Conservation (phyloP, 2,888 invertebrate genomes). For the Archips crataeganus region DNA sequence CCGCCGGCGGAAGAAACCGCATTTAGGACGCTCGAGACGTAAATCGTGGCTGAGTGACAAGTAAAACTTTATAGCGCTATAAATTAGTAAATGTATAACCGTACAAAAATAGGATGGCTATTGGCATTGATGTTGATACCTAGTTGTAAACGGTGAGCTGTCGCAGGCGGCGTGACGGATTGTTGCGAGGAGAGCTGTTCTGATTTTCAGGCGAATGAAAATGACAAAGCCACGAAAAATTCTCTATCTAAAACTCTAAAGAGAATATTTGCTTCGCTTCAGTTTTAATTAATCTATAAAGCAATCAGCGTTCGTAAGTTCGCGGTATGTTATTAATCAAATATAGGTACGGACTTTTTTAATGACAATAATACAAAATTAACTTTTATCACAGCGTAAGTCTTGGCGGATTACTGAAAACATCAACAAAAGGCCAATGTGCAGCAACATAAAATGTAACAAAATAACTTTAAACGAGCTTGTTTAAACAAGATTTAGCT, state of each 20-base stretch:
- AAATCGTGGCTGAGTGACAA: slow-evolving; percentile 83
- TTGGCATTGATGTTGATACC: slow-evolving; percentile 75
- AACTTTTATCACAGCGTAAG: too few relatives aligned
- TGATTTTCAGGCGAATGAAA: background rate
- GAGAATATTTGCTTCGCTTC: background rate
- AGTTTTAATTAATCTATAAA: background rate
- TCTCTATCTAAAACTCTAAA: background rate
- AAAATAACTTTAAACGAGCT: too few relatives aligned
- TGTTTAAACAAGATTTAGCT: too few relatives aligned
- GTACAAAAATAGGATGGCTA: slow-evolving; percentile 74
- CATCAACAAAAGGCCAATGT: too few relatives aligned
- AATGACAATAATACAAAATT: too few relatives aligned
- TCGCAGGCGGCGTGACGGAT: slow-evolving; percentile 64
- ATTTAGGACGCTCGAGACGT: slow-evolving; percentile 78
- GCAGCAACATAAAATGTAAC: too few relatives aligned
- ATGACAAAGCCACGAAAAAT: background rate
- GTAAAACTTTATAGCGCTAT: slow-evolving; percentile 82
- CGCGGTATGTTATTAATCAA: too few relatives aligned
- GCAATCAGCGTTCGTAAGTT: too few relatives aligned
- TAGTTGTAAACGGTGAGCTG: slow-evolving; percentile 76
- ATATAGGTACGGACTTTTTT: too few relatives aligned
- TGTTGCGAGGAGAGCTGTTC: slow-evolving; percentile 24
- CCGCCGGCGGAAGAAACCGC: slow-evolving; percentile 82
- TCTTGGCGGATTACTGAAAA: too few relatives aligned
- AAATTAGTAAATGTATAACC: slow-evolving; percentile 78